phyloP scores from a whole-genome alignment of 2,797 vertebrate species.

The Sus cebifrons region DNA sequence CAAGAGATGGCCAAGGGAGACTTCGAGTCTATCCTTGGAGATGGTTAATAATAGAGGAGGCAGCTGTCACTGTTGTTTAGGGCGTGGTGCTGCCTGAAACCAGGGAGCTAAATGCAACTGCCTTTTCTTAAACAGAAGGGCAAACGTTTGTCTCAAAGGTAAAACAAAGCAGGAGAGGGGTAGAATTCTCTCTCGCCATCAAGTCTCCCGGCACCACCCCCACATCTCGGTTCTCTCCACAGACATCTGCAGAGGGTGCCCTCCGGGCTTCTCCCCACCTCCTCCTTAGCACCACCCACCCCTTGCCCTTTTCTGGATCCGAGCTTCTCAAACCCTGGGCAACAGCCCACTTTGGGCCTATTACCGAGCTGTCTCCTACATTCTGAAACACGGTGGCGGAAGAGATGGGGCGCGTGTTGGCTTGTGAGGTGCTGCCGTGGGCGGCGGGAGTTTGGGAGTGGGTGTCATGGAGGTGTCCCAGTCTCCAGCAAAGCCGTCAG shows the following conservation, averaged over 20 bases:
- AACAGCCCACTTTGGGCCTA: background rate
- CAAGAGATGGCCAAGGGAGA: constrained; percentile 46
- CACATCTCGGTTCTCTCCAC: background rate
- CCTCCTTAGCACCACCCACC: background rate
- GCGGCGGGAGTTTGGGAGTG: background rate
- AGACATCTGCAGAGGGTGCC: background rate
- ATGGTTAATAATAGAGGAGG: constrained; percentile 83
- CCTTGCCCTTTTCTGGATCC: background rate
- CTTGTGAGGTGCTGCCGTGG: background rate
- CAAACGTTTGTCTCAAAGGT: background rate
- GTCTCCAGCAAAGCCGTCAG: background rate
- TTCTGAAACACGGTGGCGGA: background rate
- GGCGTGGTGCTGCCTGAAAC: constrained; percentile 56
- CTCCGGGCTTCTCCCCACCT: accelerated
- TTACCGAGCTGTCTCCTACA: background rate
- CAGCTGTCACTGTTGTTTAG: constrained; percentile 74
- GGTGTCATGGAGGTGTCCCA: too few relatives aligned
- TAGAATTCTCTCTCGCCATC: background rate
- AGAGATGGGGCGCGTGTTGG: background rate
- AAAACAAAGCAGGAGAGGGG: background rate
- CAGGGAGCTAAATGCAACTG: background rate
- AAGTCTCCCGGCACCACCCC: background rate
- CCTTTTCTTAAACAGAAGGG: constrained; percentile 30
- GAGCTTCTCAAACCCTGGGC: background rate
- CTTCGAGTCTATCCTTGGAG: constrained; percentile 58